phyloP scores from a whole-genome alignment of 2,888 invertebrate species.

The Lithophane socia region DNA sequence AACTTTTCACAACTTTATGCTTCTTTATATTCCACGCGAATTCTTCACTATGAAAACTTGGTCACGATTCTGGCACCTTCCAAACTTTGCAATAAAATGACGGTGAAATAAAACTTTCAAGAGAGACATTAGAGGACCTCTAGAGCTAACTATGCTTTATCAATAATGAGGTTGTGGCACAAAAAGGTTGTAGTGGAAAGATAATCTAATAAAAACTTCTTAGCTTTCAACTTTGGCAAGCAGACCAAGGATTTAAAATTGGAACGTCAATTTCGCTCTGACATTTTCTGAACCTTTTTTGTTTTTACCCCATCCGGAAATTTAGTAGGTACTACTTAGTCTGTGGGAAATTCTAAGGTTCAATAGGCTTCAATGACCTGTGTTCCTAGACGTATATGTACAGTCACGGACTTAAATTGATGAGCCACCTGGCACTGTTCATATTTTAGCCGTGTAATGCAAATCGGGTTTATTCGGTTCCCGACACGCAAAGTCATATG shows the following conservation, averaged over 20 bases:
- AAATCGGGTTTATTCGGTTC: too few species aligned
- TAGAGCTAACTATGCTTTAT: background rate
- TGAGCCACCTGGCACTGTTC: too few species aligned
- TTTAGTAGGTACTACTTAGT: too few species aligned
- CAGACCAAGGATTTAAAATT: conserved; percentile 25
- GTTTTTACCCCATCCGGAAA: too few species aligned
- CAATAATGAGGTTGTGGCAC: background rate
- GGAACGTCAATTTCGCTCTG: conserved; percentile 6
- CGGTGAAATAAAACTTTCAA: conserved; percentile 7
- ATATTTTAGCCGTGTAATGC: too few species aligned
- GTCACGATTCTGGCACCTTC: conserved; percentile 39
- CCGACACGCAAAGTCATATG: too few species aligned
- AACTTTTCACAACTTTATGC: conserved; percentile 39
- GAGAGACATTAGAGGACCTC: background rate
- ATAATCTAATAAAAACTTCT: conserved; percentile 23
- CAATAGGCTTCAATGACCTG: background rate
- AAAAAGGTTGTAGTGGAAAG: background rate
- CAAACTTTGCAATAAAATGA: conserved; percentile 39
- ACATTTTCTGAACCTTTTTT: background rate
- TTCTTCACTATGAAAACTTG: conserved; percentile 48
- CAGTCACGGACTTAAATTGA: too few species aligned
- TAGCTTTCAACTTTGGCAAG: background rate
- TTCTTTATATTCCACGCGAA: conserved; percentile 48
- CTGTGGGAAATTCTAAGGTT: conserved; percentile 1
- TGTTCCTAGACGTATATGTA: background rate